Conservation (phyloP, 2,888 invertebrate species). For the Zaprionus lineosus region DNA sequence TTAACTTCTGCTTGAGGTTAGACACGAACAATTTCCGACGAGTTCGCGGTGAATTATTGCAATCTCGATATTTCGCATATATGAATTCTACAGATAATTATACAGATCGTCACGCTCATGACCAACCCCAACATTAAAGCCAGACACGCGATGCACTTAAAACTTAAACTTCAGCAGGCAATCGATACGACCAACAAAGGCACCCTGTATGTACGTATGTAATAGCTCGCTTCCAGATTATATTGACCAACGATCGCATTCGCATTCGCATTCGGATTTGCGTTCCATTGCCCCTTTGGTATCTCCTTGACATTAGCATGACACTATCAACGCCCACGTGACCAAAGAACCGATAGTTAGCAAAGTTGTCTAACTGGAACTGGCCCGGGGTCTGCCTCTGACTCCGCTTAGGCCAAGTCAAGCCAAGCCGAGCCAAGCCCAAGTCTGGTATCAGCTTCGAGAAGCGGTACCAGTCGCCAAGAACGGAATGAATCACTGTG, state of each 20-base stretch:
- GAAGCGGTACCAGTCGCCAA: conserved; percentile 15
- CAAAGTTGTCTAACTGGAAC: conserved; percentile 18
- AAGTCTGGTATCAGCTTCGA: conserved; percentile 13
- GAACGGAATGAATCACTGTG: conserved; percentile 10
- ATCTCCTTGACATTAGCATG: conserved; percentile 19
- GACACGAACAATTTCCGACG: too few species aligned
- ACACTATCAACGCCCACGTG: conserved; percentile 26
- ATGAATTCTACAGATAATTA: too few species aligned
- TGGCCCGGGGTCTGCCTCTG: neutral
- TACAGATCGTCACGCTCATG: neutral
- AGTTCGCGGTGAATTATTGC: neutral
- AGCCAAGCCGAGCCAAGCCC: too few species aligned
- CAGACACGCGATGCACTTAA: neutral
- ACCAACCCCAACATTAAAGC: neutral
- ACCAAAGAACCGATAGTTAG: neutral
- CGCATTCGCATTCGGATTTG: neutral
- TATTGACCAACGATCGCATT: neutral
- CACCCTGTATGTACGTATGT: conserved; percentile 28
- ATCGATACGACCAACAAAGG: neutral
- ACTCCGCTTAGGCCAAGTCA: too few species aligned
- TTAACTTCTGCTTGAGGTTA: too few species aligned
- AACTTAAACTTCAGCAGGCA: neutral
- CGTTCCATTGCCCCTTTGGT: neutral
- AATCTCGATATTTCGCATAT: too few species aligned
- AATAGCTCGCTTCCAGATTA: too few species aligned